Evolutionary conservation across 2,113 vertebrate species (phyloP).

Genomic region (Calyptomena viridis): DNA sequence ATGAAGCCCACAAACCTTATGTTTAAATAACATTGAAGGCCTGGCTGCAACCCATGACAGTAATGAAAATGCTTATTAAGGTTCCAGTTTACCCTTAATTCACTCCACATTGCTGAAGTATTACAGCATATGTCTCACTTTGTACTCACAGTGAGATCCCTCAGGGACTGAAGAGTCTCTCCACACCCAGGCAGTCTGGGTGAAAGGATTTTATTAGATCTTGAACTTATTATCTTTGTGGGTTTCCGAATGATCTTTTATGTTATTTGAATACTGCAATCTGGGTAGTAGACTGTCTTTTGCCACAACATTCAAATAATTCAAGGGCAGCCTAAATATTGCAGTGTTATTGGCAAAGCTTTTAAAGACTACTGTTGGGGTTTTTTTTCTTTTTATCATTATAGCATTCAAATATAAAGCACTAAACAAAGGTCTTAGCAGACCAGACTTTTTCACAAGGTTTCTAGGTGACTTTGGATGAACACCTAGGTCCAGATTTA

Average conservation of each 20-base stretch:
- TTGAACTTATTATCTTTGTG: not conserved
- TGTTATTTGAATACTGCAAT: not conserved
- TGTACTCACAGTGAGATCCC: not conserved
- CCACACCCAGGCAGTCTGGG: not conserved
- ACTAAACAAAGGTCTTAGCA: not conserved
- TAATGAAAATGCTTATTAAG: conserved; percentile 31
- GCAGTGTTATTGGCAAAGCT: not conserved
- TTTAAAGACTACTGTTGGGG: not conserved
- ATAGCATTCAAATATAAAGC: not conserved
- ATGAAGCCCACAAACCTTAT: conserved; percentile 38
- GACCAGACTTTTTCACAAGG: not conserved
- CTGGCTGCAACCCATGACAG: not conserved
- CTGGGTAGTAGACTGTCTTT: not conserved
- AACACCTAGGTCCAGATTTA: not conserved
- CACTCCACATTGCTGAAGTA: not conserved
- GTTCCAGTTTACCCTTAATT: conserved; percentile 28
- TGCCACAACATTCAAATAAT: not conserved
- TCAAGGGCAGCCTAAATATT: not conserved
- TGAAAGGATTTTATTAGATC: not conserved
- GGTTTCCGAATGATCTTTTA: not conserved
- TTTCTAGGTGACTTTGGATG: not conserved
- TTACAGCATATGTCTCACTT: not conserved
- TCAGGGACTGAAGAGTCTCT: not conserved
- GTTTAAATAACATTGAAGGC: conserved; percentile 30
- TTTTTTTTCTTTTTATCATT: not conserved